phyloP scores from a whole-genome alignment of 1,140 invertebrate genomes.

The Octopus bimaculoides region DNA sequence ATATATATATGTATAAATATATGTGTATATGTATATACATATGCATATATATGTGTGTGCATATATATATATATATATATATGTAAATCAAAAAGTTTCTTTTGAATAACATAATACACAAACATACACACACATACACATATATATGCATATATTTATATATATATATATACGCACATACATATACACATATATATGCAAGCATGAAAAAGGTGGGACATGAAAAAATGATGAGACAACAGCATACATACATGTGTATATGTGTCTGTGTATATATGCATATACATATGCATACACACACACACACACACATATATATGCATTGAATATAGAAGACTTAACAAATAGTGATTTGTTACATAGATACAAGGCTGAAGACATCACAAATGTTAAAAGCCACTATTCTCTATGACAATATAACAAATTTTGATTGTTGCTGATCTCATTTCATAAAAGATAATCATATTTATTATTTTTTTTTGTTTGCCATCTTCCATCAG shows the following conservation, averaged over 20 bases:
- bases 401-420: too few relatives aligned
- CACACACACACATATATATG: not conserved
- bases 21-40: constrained; percentile 11
- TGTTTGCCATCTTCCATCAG: too few relatives aligned
- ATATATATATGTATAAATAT: not conserved
- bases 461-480: too few relatives aligned
- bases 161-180: not conserved
- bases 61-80: not conserved
- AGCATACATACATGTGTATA: not conserved
- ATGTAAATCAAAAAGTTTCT: not conserved
- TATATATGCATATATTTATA: not conserved
- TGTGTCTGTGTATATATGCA: not conserved
- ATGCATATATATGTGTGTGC: not conserved
- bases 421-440: too few relatives aligned
- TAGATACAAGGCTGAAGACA: too few relatives aligned
- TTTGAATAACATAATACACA: too few relatives aligned
- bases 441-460: too few relatives aligned
- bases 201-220: not conserved
- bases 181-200: not conserved
- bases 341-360: too few relatives aligned
- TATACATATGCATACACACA: not conserved
- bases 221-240: not conserved
- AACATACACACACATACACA: constrained; percentile 18
- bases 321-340: not conserved
- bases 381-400: too few relatives aligned